These are phyloP conservation scores for Pyrgus malvae DNA, from an alignment of 2,888 invertebrate genomes.

Conservation along the genomic window DNA sequence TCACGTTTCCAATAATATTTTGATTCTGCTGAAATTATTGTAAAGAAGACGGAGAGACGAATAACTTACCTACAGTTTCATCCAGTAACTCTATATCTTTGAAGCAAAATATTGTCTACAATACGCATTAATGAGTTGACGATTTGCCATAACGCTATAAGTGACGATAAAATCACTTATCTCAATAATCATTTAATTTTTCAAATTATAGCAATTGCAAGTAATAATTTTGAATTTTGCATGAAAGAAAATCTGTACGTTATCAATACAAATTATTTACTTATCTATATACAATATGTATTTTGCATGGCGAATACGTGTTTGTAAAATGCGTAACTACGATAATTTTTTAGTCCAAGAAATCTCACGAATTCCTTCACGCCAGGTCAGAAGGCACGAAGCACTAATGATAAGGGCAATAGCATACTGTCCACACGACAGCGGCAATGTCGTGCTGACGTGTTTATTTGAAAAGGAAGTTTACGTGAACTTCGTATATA, in stretches of 20 bases:
- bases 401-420: slow-evolving; percentile 50
- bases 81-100: slow-evolving; percentile 34
- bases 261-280: too few species aligned
- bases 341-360: slow-evolving; percentile 37
- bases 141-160: slow-evolving; percentile 37
- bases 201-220: too few species aligned
- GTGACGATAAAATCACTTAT: too few species aligned
- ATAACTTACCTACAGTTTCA: slow-evolving; percentile 14
- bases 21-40: too few species aligned
- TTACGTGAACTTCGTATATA: slow-evolving; percentile 14
- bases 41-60: too few species aligned
- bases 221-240: too few species aligned
- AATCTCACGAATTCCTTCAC: slow-evolving; percentile 54
- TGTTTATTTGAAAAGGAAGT: slow-evolving; percentile 34
- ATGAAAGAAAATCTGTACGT: too few species aligned
- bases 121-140: slow-evolving; percentile 29
- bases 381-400: slow-evolving; percentile 46
- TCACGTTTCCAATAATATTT: too few species aligned
- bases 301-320: too few species aligned
- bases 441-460: slow-evolving; percentile 14
- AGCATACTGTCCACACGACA: slow-evolving; percentile 40
- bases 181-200: too few species aligned
- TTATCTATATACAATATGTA: too few species aligned
- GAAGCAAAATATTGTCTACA: slow-evolving; percentile 36
- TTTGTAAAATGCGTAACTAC: too few species aligned